Evolutionary conservation across 2,797 vertebrate genomes (phyloP).

Genomic region (Erpetoichthys calabaricus): DNA sequence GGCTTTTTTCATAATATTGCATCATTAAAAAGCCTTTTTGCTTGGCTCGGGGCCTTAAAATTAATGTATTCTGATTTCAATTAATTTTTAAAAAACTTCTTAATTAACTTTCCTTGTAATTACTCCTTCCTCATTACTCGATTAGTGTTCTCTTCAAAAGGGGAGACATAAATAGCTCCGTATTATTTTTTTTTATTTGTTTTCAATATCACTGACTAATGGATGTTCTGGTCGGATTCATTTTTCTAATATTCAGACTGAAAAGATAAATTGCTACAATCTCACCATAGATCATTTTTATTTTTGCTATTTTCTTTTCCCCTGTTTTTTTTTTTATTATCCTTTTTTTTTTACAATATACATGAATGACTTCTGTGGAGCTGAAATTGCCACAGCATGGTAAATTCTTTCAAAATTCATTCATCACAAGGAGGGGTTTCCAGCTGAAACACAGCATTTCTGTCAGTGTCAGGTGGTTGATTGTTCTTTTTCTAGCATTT

Average conservation of each 20-base stretch:
- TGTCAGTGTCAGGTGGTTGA: no score
- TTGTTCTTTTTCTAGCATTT: no score
- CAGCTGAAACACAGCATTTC: no score
- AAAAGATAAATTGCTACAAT: background rate
- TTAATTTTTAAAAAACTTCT: constrained; percentile 34
- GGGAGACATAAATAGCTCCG: constrained; percentile 21
- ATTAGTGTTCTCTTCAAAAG: constrained; percentile 16
- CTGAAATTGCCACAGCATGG: no score
- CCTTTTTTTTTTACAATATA: background rate
- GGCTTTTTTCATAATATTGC: no score
- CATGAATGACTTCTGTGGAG: background rate
- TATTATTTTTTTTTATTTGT: constrained; percentile 19
- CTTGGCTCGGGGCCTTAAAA: constrained; percentile 11
- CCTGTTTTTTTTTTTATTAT: background rate
- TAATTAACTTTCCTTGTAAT: constrained; percentile 37
- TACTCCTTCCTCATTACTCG: constrained; percentile 27
- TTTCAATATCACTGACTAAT: constrained; percentile 15
- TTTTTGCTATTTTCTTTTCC: background rate
- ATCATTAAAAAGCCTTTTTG: background rate
- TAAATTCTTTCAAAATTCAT: no score
- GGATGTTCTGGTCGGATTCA: background rate
- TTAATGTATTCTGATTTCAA: constrained; percentile 28
- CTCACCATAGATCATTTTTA: background rate
- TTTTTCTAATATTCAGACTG: background rate
- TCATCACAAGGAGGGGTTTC: no score